phyloP scores from a whole-genome alignment of 1,140 invertebrate species.

The Leptinotarsa defecta region DNA sequence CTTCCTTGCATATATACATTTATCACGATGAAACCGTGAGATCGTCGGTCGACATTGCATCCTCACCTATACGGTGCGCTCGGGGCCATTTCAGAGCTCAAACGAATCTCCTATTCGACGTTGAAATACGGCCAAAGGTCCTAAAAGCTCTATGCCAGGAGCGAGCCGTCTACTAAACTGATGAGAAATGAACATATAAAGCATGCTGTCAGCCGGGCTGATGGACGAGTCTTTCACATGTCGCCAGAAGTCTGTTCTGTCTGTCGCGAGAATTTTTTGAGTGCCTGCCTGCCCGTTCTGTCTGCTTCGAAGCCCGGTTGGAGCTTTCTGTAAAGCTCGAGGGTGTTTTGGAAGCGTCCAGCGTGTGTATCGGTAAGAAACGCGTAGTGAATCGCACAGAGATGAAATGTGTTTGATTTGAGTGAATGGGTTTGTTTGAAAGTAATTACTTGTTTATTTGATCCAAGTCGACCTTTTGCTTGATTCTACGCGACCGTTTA shows the following conservation, averaged over 20 bases:
- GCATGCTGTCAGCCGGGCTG: slow-evolving; percentile 49
- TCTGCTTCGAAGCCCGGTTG: neutral
- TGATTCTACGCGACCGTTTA: too few relatives aligned
- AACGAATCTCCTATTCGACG: slow-evolving; percentile 28
- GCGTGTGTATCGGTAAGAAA: too few relatives aligned
- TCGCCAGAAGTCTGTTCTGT: slow-evolving; percentile 25
- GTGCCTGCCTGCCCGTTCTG: neutral
- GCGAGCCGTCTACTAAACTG: slow-evolving; percentile 38
- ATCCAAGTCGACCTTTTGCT: too few relatives aligned
- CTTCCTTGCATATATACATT: slow-evolving; percentile 29
- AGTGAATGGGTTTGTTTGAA: too few relatives aligned
- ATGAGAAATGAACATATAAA: slow-evolving; percentile 56
- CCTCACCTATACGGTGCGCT: slow-evolving; percentile 44
- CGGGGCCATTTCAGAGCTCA: slow-evolving; percentile 38
- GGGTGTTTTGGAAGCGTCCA: neutral
- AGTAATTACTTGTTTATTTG: too few relatives aligned
- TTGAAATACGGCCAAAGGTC: slow-evolving; percentile 25
- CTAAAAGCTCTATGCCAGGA: slow-evolving; percentile 42
- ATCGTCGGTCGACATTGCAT: slow-evolving; percentile 31
- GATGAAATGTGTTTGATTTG: too few relatives aligned
- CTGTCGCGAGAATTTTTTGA: slow-evolving; percentile 13
- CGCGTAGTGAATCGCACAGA: too few relatives aligned
- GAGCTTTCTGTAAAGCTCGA: neutral
- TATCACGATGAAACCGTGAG: slow-evolving; percentile 27
- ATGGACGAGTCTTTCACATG: slow-evolving; percentile 44